phyloP scores from a whole-genome alignment of 92 coral and sea anemone species.

The Zoanthus sansibaricus region DNA sequence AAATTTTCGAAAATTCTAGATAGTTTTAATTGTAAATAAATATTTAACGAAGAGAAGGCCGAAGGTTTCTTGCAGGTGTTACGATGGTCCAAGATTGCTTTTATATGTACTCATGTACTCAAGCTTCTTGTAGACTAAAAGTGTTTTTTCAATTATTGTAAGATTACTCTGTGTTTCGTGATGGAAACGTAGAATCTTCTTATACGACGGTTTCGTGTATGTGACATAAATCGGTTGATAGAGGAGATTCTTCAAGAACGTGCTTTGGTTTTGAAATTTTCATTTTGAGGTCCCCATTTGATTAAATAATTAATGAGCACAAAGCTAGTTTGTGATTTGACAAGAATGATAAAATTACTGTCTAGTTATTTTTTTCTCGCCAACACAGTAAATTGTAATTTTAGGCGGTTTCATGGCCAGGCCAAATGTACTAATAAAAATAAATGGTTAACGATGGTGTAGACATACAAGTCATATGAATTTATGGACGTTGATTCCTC shows the following conservation, averaged over 20 bases:
- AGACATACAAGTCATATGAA: background rate
- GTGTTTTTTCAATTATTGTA: background rate
- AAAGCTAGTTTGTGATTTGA: conserved; percentile 8
- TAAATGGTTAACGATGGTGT: background rate
- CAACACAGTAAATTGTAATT: background rate
- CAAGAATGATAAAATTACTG: conserved; percentile 18
- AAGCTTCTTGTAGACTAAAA: background rate
- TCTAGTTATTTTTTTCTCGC: background rate
- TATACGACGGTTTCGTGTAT: background rate
- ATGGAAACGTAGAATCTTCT: background rate
- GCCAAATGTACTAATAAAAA: background rate
- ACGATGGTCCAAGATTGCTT: background rate
- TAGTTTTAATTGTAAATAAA: conserved; percentile 6
- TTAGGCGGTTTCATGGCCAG: background rate
- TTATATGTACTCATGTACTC: background rate
- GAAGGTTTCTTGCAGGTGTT: conserved; percentile 52
- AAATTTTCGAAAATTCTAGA: conserved; percentile 30
- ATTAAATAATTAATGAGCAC: conserved; percentile 43
- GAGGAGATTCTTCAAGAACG: background rate
- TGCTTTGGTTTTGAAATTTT: conserved; percentile 13
- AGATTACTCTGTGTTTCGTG: background rate
- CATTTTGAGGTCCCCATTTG: conserved; percentile 22
- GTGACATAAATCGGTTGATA: background rate
- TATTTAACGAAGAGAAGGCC: conserved; percentile 32
- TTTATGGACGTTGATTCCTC: background rate